Percentiles rank a stretch among this genome's conserved stretches.
These are phyloP conservation scores for Masnerella sp. DNA, from an alignment of 2,888 invertebrate species.

Conservation along the genomic window DNA sequence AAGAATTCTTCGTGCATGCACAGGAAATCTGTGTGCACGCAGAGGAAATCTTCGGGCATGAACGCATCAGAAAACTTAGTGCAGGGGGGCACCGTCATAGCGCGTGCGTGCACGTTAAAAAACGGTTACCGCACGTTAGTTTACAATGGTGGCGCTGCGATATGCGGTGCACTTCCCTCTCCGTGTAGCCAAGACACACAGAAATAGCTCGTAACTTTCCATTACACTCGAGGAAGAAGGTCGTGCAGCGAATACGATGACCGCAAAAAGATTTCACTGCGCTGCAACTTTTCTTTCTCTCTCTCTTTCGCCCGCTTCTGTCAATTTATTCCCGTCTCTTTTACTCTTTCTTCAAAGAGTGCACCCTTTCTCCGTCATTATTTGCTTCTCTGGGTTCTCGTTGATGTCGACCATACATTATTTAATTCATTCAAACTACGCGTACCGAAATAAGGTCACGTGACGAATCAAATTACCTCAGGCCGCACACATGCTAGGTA, in stretches of 20 bases:
- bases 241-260: conserved; percentile 63
- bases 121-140: not conserved
- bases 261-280: conserved; percentile 60
- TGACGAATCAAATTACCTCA: conserved; percentile 44
- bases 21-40: not conserved
- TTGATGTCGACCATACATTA: conserved; percentile 19
- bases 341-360: conserved; percentile 19
- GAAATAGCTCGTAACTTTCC: conserved; percentile 68
- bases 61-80: not conserved
- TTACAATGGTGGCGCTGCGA: not conserved
- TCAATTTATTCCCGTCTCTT: too few species aligned
- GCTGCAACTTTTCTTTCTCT: conserved; percentile 31
- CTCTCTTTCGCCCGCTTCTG: too few species aligned
- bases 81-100: not conserved
- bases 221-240: conserved; percentile 67
- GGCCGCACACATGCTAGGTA: conserved; percentile 23
- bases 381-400: conserved; percentile 13
- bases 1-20: too few species aligned
- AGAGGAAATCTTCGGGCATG: not conserved
- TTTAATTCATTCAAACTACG: conserved; percentile 41
- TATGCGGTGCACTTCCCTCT: not conserved
- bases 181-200: conserved; percentile 53
- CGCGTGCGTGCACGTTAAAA: not conserved
- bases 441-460: conserved; percentile 47
- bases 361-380: conserved; percentile 24